Conservation (phyloP, 2,888 invertebrate species). For the Hylaea fasciaria region DNA sequence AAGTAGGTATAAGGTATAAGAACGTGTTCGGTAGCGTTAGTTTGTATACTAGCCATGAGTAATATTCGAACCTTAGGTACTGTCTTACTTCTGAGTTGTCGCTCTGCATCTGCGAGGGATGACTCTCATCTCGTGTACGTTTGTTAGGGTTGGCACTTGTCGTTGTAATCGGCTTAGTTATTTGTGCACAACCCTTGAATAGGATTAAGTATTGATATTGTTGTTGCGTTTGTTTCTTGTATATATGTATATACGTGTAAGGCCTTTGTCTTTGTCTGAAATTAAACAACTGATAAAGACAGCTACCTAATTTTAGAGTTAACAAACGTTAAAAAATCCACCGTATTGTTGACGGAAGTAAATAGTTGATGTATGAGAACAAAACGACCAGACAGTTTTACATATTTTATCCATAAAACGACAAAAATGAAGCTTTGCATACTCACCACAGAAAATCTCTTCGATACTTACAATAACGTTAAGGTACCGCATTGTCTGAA, state of each 20-base stretch:
- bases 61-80: conserved; percentile 9
- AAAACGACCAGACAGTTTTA: too few species aligned
- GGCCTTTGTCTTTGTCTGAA: background rate
- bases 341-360: too few species aligned
- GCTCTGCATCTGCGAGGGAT: conserved; percentile 36
- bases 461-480: conserved; percentile 5
- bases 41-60: too few species aligned
- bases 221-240: conserved; percentile 24
- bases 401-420: background rate
- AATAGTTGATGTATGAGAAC: too few species aligned
- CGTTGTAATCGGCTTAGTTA: conserved; percentile 60
- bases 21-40: too few species aligned
- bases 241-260: conserved; percentile 2
- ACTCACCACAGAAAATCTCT: background rate
- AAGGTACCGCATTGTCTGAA: background rate
- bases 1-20: too few species aligned
- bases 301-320: background rate
- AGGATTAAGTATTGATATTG: conserved; percentile 37
- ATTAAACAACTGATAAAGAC: too few species aligned
- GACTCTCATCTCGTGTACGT: conserved; percentile 54
- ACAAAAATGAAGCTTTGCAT: background rate
- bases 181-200: conserved; percentile 52
- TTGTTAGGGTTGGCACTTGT: conserved; percentile 31
- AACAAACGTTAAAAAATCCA: background rate
- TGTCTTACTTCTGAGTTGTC: background rate